Evolutionary conservation across 1,140 invertebrate species (phyloP).

Genomic region (Scylla paramamosain): DNA sequence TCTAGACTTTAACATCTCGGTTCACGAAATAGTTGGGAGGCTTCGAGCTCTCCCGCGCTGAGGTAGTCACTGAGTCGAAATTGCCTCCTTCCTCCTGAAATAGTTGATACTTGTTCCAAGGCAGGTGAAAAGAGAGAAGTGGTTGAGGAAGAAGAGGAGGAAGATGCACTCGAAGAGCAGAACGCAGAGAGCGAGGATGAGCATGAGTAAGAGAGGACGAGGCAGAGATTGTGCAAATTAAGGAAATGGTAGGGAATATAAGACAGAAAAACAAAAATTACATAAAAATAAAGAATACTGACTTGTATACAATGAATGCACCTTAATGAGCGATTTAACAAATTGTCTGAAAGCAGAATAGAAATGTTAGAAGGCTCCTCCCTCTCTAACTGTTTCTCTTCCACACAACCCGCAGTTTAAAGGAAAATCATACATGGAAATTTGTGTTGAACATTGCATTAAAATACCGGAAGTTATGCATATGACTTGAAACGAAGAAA

Average conservation of each 20-base stretch:
- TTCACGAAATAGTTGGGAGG: conserved; percentile 13
- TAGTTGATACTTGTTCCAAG: background rate
- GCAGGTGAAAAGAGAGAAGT: background rate
- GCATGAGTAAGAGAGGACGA: background rate
- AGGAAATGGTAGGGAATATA: background rate
- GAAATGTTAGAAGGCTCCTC: too few species aligned
- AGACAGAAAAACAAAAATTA: background rate
- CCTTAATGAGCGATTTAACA: too few species aligned
- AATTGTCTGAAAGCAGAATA: too few species aligned
- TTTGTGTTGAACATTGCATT: too few species aligned
- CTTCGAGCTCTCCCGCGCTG: background rate
- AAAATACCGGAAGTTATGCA: too few species aligned
- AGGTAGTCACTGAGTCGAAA: conserved; percentile 21
- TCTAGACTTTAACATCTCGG: background rate
- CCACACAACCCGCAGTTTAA: too few species aligned
- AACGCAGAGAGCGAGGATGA: background rate
- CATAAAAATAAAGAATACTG: too few species aligned
- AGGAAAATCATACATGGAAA: too few species aligned
- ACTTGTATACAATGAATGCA: too few species aligned
- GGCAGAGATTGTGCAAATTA: background rate
- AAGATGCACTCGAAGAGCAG: background rate
- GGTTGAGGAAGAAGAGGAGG: background rate
- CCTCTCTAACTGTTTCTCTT: too few species aligned
- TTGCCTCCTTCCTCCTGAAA: conserved; percentile 3
- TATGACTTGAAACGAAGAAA: too few species aligned